Percentiles rank a stretch among this genome's conserved stretches.
phyloP scores from a whole-genome alignment of 2,797 vertebrate species.

The Molothrus ater region DNA sequence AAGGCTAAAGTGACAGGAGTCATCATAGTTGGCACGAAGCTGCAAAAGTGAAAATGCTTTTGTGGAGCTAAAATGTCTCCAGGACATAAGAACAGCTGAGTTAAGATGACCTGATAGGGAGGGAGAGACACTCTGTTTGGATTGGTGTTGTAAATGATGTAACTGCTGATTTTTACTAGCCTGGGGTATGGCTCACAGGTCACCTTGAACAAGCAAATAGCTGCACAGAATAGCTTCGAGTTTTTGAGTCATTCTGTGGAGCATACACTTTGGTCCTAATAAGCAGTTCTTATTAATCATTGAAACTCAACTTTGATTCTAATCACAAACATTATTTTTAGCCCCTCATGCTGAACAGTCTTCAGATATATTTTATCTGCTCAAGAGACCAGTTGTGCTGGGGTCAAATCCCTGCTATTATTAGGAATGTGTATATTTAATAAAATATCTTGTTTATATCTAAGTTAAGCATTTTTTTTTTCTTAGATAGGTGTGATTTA shows the following conservation, averaged over 20 bases:
- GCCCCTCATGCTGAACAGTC: background rate
- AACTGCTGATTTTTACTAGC: slow-evolving; percentile 27
- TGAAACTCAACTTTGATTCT: background rate
- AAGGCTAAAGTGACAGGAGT: background rate
- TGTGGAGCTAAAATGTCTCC: background rate
- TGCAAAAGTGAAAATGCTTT: slow-evolving; percentile 5
- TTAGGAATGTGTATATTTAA: background rate
- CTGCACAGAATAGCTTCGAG: background rate
- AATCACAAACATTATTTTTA: background rate
- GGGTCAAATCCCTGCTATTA: background rate
- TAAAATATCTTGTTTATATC: background rate
- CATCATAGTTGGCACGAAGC: background rate
- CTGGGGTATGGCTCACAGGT: background rate
- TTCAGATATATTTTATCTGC: slow-evolving; percentile 14
- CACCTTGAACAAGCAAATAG: slow-evolving; percentile 43
- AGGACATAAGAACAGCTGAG: background rate
- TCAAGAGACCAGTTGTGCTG: background rate
- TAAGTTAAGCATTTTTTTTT: background rate
- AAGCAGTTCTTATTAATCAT: background rate
- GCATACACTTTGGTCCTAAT: background rate
- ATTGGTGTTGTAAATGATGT: slow-evolving; percentile 1
- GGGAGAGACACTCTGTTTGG: background rate
- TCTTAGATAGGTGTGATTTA: background rate
- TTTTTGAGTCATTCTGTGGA: slow-evolving; percentile 22
- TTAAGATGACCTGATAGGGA: slow-evolving; percentile 21